phyloP scores from a whole-genome alignment of 2,888 invertebrate species.

The Syrphus vitripennis region DNA sequence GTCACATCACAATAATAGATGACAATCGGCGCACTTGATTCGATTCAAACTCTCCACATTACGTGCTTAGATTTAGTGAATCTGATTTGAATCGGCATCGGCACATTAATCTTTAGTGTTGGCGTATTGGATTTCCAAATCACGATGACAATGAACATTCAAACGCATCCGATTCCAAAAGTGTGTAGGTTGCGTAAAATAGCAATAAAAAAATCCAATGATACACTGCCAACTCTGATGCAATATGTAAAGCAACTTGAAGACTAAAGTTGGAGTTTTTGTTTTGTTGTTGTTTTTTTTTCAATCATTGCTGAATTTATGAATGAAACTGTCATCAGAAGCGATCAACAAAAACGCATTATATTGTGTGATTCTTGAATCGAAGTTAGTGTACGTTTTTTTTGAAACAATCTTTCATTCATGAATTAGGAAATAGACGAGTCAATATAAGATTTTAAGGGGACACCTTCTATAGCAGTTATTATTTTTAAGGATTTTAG shows the following conservation, averaged over 20 bases:
- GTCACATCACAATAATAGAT: conserved; percentile 22
- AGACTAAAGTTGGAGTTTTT: conserved; percentile 1
- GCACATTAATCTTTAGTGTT: conserved; percentile 41
- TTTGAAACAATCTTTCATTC: conserved; percentile 52
- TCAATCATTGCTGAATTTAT: conserved; percentile 26
- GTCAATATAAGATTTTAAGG: too few relatives aligned
- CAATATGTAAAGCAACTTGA: conserved; percentile 25
- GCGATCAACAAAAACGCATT: conserved; percentile 27
- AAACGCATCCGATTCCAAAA: conserved; percentile 55
- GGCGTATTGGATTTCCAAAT: conserved; percentile 58
- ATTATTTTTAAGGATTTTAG: too few relatives aligned
- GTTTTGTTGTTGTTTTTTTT: not conserved
- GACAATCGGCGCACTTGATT: conserved; percentile 25
- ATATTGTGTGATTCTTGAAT: not conserved
- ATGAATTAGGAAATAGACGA: conserved; percentile 28
- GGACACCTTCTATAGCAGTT: too few relatives aligned
- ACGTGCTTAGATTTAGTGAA: conserved; percentile 52
- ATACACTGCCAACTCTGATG: conserved; percentile 51
- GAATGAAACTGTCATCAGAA: conserved; percentile 56
- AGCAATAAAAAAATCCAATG: conserved; percentile 19
- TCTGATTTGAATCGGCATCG: conserved; percentile 43
- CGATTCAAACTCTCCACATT: not conserved
- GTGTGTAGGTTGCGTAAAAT: conserved; percentile 50
- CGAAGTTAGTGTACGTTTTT: not conserved
- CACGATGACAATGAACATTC: conserved; percentile 58